A percentile compares a stretch with the other conserved stretches of the same genome.
Conservation (phyloP, 2,113 vertebrate species). For the Bubo blakistoni region DNA sequence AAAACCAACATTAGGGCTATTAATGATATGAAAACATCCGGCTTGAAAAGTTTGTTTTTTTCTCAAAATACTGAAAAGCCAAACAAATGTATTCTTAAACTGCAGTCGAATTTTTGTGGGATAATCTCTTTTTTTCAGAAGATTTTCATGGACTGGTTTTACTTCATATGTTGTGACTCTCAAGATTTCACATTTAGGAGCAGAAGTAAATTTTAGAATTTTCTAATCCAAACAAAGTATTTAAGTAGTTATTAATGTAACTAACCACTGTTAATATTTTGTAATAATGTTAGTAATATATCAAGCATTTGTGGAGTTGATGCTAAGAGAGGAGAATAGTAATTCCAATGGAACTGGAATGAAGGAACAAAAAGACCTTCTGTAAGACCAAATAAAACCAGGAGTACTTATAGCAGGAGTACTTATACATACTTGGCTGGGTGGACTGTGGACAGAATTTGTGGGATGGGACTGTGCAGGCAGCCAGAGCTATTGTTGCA, state of each 20-base stretch:
- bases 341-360: background rate
- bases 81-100: background rate
- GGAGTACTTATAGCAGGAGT: background rate
- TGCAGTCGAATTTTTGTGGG: background rate
- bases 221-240: background rate
- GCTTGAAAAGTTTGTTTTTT: background rate
- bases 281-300: background rate
- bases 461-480: background rate
- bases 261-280: background rate
- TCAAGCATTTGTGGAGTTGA: background rate
- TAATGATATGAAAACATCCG: background rate
- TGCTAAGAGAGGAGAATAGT: background rate
- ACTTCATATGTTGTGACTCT: background rate
- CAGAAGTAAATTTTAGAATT: background rate
- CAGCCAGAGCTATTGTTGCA: background rate
- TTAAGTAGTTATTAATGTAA: background rate
- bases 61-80: too few species aligned
- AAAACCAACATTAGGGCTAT: background rate
- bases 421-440: fast-evolving
- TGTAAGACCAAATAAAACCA: background rate
- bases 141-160: background rate
- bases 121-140: background rate
- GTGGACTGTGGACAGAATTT: background rate
- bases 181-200: background rate
- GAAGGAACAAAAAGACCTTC: background rate